Percentiles rank a stretch among this genome's conserved stretches.
Evolutionary conservation across 2,113 vertebrate species (phyloP).

Genomic region (Misgurnus anguillicaudatus): DNA sequence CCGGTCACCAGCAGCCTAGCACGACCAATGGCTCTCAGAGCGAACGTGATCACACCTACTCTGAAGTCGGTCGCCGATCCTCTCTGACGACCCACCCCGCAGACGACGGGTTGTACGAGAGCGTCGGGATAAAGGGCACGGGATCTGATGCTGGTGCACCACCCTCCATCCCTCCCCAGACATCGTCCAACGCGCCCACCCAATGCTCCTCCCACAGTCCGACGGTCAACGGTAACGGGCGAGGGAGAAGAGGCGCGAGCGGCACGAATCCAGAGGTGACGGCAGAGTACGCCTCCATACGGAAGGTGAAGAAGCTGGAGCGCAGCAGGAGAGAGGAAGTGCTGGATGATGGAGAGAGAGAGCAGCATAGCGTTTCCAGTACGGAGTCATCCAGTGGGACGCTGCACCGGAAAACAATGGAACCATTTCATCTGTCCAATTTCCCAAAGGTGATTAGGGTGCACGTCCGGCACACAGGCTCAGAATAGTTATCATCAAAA

Average conservation of each 20-base stretch:
- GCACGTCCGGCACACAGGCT: background rate
- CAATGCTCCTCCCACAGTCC: conserved; percentile 47
- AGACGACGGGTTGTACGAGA: conserved; percentile 77
- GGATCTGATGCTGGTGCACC: conserved; percentile 53
- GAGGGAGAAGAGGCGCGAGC: conserved; percentile 18
- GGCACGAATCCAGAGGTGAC: conserved; percentile 58
- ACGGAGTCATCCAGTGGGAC: conserved; percentile 66
- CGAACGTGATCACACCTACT: conserved; percentile 71
- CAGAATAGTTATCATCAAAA: background rate
- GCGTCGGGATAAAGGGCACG: conserved; percentile 66
- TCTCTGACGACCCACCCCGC: conserved; percentile 61
- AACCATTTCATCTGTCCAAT: conserved; percentile 73
- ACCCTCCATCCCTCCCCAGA: conserved; percentile 45
- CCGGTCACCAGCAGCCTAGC: conserved; percentile 69
- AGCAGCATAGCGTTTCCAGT: conserved; percentile 68
- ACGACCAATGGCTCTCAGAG: conserved; percentile 63
- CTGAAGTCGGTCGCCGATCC: conserved; percentile 70
- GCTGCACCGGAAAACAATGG: conserved; percentile 67
- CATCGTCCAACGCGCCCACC: conserved; percentile 57
- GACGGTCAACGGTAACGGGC: conserved; percentile 39
- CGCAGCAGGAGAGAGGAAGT: conserved; percentile 62
- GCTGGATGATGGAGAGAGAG: conserved; percentile 68
- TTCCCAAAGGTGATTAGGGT: conserved; percentile 69
- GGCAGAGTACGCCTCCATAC: conserved; percentile 72
- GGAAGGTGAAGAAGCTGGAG: conserved; percentile 73